Base-by-base conservation (phyloP, 2,888 invertebrate genomes). In the Alitta virens region DNA sequence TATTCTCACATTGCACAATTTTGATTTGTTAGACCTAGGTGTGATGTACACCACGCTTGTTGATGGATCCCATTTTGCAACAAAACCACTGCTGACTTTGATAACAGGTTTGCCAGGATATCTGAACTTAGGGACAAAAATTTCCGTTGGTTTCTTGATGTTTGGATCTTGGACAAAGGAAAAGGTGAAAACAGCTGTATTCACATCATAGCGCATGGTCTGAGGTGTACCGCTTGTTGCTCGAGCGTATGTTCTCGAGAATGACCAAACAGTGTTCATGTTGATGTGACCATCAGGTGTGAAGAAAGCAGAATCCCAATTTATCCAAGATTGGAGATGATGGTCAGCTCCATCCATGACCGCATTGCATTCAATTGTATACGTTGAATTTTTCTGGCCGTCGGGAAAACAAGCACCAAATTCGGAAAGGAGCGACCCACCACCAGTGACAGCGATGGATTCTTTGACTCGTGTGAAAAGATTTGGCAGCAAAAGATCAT, bases 241-340 rank as follows among this genome's bases (percentile, higher is more conserved):
- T 23, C 65, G 62, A 0, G 73, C 67, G 60, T 76, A 75, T 12
- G 67, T 50, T 14, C 75, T 55, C 7, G 66, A 50, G 52, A 72
- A 69, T 14, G 63, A 49, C 40, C 53, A 46, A 12, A 65, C 63
- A 16, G 54, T 33, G 3, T 55, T 56, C 51, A 42, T 42, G 21
- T 60, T 51, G n/a, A 68, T 51, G 7, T 60, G 23, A 18, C 74
- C 74, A 18, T 62, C 52, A 9, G 56, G 21, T 26, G 66, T 46
- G 62, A 71, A 74, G 56, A 76, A 75, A 7, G 25, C 1, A 1
- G 72, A 69, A 57, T 74, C 75, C 76, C 76, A 75, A 64, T 75
- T 76, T 1, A 73, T 72, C 75, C 76, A 75, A 24, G 76, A 75
- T 55, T 72, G 72, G 18, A 72, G 60, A 60, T 64, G 40, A n/a